These are phyloP conservation scores for Tetranychus truncatus DNA, from an alignment of 2,888 invertebrate genomes.

Conservation along the genomic window DNA sequence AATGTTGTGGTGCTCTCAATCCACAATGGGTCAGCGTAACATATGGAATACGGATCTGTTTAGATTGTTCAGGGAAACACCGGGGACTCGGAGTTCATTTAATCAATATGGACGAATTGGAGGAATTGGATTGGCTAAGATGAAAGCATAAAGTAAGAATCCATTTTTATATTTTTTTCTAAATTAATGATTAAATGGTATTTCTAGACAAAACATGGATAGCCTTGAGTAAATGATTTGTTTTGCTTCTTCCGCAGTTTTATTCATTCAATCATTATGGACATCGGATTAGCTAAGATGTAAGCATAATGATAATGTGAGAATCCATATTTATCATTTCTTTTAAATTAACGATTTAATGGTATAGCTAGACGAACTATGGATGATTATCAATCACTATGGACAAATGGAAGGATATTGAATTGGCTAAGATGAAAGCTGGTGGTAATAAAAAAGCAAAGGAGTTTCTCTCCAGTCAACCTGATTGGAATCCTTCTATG, in stretches of 20 bases:
- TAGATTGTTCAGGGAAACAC: constrained; percentile 97
- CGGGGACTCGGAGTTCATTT: constrained; percentile 89
- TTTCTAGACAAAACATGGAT: neutral
- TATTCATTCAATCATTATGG: constrained; percentile 85
- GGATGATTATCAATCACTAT: too few relatives aligned
- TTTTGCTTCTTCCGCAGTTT: constrained; percentile 33
- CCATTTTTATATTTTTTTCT: too few relatives aligned
- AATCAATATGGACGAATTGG: too few relatives aligned
- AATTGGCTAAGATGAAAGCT: constrained; percentile 92
- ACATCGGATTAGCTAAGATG: constrained; percentile 93
- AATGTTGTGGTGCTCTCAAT: constrained; percentile 88
- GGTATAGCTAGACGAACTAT: too few relatives aligned
- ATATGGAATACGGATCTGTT: constrained; percentile 97
- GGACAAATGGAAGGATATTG: constrained; percentile 99
- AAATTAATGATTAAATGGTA: too few relatives aligned
- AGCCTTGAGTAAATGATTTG: neutral
- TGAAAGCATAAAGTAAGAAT: too few relatives aligned
- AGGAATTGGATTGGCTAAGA: too few relatives aligned
- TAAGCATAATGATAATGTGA: too few relatives aligned
- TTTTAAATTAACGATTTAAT: too few relatives aligned
- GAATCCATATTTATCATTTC: too few relatives aligned
- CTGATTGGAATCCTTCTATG: constrained; percentile 66
- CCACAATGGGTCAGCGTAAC: constrained; percentile 98
- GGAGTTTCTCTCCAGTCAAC: constrained; percentile 69
- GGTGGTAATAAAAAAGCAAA: constrained; percentile 80